Evolutionary conservation across 2,888 invertebrate genomes (phyloP), one percentile per base, ranked within the genome.

Genomic region (Blera fallax): DNA sequence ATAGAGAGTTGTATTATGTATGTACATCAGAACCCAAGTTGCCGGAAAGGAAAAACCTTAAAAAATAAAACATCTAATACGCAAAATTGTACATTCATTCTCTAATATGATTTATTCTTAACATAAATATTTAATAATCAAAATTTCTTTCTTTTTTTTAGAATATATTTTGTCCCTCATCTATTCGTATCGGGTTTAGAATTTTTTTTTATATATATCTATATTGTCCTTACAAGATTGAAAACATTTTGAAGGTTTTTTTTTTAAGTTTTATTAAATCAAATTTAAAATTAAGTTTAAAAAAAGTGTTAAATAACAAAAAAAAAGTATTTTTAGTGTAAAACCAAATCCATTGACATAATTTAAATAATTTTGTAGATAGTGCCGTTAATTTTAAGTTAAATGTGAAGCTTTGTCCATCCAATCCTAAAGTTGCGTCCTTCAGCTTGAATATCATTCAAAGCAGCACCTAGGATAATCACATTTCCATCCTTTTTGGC

Each of bases 151-250:
- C n/a, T 34, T 60, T 60, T 27, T 27, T 43, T 60, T 60, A 43
- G 60, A 60, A 60, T 60, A 60, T 60, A 60, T 27, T 48, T 48
- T n/a, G n/a, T 48, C 27, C 16, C 43, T 43, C 40, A 43, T 27
- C 24, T 24, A 60, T 60, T 43, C 40, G 14, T 14, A 27, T 60
- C 8, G 40, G 24, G 60, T 21, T 43, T 40, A 50, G 54, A 54
- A 27, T 52, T 52, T 29, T 5, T 16, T 16, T 32, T 5, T 14
- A 8, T 48, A 4, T 48, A 4, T 48, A n/a, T 27, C 27, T 24
- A n/a, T 10, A 50, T 60, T 43, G 60, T 27, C 60, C 2, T 58
- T 37, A 58, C 21, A 60, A 43, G 27, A 16, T 40, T 24, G 14
- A 40, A 60, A 32, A 54, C 3, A 5, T 3, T 24, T 24, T 54